phyloP scores from a whole-genome alignment of 1,140 invertebrate species.

The Yoshiicerus persimilis region DNA sequence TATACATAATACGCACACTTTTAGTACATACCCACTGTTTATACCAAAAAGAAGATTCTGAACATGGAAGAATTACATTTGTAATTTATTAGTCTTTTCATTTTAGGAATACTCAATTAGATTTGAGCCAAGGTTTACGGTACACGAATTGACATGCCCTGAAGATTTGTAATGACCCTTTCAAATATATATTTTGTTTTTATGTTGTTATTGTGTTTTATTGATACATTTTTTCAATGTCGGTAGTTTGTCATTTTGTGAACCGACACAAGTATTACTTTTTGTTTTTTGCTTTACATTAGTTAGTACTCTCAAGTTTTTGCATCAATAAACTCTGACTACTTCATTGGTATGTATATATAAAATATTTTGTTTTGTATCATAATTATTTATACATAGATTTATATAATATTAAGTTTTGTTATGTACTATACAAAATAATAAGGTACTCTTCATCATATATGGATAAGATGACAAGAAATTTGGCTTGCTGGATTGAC shows the following conservation, averaged over 20 bases:
- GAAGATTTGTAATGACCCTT: neutral
- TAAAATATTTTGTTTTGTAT: neutral
- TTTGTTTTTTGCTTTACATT: neutral
- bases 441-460: neutral
- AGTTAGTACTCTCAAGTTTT: neutral
- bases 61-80: neutral
- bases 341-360: neutral
- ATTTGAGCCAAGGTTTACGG: too few relatives aligned
- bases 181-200: neutral
- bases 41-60: neutral
- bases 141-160: too few relatives aligned
- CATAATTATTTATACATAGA: neutral
- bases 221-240: neutral
- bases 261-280: neutral
- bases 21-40: too few relatives aligned
- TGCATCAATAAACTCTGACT: neutral
- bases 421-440: neutral
- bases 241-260: neutral
- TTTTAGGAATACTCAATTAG: neutral
- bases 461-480: constrained; percentile 1
- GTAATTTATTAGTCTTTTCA: neutral
- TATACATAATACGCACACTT: neutral
- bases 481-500: neutral
- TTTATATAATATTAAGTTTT: neutral
- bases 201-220: neutral